Percentiles rank a stretch among this genome's conserved stretches.
Evolutionary conservation across 2,888 invertebrate genomes (phyloP).

Genomic region (Pyrgus malvae): DNA sequence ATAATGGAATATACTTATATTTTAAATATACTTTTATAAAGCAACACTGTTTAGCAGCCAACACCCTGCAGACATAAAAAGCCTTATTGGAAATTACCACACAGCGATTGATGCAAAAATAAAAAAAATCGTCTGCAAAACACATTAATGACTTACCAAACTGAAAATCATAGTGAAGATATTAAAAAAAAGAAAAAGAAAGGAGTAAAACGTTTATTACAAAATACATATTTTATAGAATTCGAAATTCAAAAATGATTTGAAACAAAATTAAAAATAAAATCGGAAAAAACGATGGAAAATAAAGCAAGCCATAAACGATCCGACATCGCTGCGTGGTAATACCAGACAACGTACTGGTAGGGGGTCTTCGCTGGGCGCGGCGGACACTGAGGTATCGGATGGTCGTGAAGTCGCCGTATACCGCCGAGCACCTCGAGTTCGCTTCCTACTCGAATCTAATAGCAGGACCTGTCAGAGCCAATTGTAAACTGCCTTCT

Average conservation of each 20-base stretch:
- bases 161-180: too few species aligned
- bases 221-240: not conserved
- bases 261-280: not conserved
- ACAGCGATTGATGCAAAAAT: constrained; percentile 53
- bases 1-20: constrained; percentile 27
- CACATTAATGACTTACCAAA: not conserved
- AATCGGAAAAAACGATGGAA: not conserved
- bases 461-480: constrained; percentile 79
- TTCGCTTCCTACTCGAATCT: constrained; percentile 76
- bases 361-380: constrained; percentile 76
- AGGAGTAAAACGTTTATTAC: too few species aligned
- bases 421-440: constrained; percentile 67
- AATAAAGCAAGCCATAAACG: constrained; percentile 39
- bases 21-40: constrained; percentile 40
- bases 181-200: not conserved
- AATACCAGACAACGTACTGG: constrained; percentile 71
- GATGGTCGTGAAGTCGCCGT: constrained; percentile 75
- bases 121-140: constrained; percentile 3
- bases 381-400: constrained; percentile 75
- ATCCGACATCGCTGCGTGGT: constrained; percentile 66
- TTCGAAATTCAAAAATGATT: not conserved
- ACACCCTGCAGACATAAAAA: constrained; percentile 81
- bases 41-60: constrained; percentile 66
- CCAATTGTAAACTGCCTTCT: constrained; percentile 50
- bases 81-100: constrained; percentile 69